These are phyloP conservation scores for Nematopogon swammerdamellus DNA, from an alignment of 2,888 invertebrate species.

Conservation along the genomic window DNA sequence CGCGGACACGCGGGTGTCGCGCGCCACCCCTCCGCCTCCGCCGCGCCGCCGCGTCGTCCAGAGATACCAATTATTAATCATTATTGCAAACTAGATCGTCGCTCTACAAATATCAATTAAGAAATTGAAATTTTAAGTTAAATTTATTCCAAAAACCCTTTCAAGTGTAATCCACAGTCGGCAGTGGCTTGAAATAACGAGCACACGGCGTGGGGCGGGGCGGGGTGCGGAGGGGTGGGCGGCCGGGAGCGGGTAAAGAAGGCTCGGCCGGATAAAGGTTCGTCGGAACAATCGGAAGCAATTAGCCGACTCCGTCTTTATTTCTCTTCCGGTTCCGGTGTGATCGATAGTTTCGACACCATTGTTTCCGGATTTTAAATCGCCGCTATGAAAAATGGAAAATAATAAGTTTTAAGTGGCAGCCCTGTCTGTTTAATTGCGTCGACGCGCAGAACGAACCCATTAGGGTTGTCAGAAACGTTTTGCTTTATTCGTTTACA, in stretches of 20 bases:
- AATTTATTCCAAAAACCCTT: neutral
- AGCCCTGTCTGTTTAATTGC: too few relatives aligned
- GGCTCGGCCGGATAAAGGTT: neutral
- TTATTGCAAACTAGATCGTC: neutral
- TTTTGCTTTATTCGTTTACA: too few relatives aligned
- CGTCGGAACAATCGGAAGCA: neutral
- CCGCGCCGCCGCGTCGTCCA: too few relatives aligned
- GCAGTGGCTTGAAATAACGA: neutral
- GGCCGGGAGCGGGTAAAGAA: neutral
- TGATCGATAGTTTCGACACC: neutral
- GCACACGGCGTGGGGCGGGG: neutral
- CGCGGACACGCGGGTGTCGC: too few relatives aligned
- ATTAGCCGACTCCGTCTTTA: neutral
- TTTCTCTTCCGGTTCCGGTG: neutral
- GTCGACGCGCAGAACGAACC: too few relatives aligned
- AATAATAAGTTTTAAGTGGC: neutral
- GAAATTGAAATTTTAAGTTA: neutral
- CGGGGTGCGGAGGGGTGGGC: neutral
- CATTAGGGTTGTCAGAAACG: too few relatives aligned
- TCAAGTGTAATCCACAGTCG: neutral
- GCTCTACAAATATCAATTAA: neutral
- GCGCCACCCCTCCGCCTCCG: too few relatives aligned
- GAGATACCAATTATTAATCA: neutral
- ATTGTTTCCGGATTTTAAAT: neutral
- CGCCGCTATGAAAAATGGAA: neutral